A percentile compares a stretch with the other conserved stretches of the same genome.
Conservation (phyloP, 2,113 vertebrate genomes). For the Arvicanthis niloticus region DNA sequence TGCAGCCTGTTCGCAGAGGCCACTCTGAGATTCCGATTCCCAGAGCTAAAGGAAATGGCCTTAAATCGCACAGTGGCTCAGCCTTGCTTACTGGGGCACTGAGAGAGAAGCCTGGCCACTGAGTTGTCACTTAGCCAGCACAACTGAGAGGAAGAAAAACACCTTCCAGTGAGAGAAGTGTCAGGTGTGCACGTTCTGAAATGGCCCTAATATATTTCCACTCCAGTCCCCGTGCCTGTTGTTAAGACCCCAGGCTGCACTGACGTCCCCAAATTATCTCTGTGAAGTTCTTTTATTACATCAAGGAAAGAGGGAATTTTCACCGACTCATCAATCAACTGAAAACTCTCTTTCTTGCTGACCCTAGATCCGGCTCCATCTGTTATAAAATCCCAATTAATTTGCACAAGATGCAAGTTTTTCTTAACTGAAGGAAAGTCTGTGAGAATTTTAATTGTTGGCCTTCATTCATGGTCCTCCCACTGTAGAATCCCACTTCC, state of each 20-base stretch:
- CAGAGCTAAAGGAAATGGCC: constrained; percentile 49
- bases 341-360: constrained; percentile 75
- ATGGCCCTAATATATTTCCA: not conserved
- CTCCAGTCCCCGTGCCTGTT: not conserved
- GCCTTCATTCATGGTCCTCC: constrained; percentile 45
- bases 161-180: not conserved
- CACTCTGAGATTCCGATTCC: constrained; percentile 37
- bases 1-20: constrained; percentile 39
- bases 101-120: not conserved
- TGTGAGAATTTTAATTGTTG: constrained; percentile 78
- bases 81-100: not conserved
- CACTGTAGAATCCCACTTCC: constrained; percentile 45
- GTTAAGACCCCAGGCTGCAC: not conserved
- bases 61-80: constrained; percentile 28
- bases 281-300: constrained; percentile 58
- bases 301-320: constrained; percentile 71
- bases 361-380: constrained; percentile 74
- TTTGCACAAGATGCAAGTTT: constrained; percentile 75
- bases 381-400: constrained; percentile 78
- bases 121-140: constrained; percentile 35
- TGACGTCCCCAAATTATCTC: constrained; percentile 7
- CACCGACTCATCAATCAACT: constrained; percentile 71
- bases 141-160: constrained; percentile 15
- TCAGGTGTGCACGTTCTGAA: not conserved
- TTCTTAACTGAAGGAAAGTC: constrained; percentile 81